Base-by-base conservation (phyloP, 2,797 vertebrate species). In the Dallia pectoralis region DNA sequence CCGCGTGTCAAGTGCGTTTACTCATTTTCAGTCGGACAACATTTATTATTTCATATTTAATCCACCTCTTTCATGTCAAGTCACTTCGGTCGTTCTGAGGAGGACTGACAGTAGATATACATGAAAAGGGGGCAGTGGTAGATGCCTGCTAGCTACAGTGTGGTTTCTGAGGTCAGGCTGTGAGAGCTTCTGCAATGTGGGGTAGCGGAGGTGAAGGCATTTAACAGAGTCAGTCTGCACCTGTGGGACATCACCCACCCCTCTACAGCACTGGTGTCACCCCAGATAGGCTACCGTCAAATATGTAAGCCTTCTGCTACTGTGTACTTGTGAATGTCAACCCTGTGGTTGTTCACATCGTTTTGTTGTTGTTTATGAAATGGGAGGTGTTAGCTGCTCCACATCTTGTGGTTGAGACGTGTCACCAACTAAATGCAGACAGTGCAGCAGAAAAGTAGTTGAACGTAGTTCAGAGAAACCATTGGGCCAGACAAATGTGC, bases 181-280 rank as follows among this genome's bases (percentile, higher is more conserved):
- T 82, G 77, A 64, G 70, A 59, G 22, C 11, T 59, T 59, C 53
- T 59, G 53, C 53, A 12, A 27, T 84, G 80, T 19, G 81, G 82
- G 80, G 62, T 74, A 72, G 80, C 77, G 81, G 77, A 87, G 84
- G 79, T 89, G 87, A 85, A 64, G 72, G 80, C 75, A 87, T 82
- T 79, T 78, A 85, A 70, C 73, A 79, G 79, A 83, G 84, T 86
- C 86, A 91, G 87, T 81, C 86, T 82, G 77, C 86, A 87, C 86
- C 78, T 89, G 87, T 84, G 67, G 78, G 73, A 75, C 77, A 30
- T 66, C 72, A 47, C 53, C 69, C 81, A 70, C 51, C 51, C 36
- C 22, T 71, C 44, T 65, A 81, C 82, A 82, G 70, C 76, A 74
- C 81, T 84, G 83, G 74, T 79, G 74, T 79, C 80, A 78, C 79